A percentile compares a stretch with the other conserved stretches of the same genome.
These are phyloP conservation scores for Drosophila barbarae DNA, from an alignment of 2,888 invertebrate species.

Conservation along the genomic window DNA sequence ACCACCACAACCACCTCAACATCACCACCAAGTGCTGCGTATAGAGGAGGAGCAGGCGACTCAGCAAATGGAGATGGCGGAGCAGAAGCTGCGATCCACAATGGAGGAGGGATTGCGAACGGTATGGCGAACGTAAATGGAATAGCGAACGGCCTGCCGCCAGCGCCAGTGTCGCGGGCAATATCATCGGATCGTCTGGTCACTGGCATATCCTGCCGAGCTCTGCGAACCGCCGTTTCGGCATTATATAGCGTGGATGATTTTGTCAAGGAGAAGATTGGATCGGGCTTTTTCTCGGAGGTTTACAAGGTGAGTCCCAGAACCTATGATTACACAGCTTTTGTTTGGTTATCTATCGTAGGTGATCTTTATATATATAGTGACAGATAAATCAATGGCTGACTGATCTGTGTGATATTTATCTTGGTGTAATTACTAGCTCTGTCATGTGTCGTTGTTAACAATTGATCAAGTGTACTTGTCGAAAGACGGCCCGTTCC, in stretches of 20 bases:
- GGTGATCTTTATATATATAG: background rate
- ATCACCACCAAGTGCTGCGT: constrained; percentile 6
- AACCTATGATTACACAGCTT: background rate
- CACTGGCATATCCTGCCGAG: constrained; percentile 91
- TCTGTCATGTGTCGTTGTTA: constrained; percentile 16
- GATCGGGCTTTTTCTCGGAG: constrained; percentile 97
- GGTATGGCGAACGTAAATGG: background rate
- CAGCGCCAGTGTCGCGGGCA: constrained; percentile 74
- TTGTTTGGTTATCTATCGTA: background rate
- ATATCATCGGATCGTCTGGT: constrained; percentile 81
- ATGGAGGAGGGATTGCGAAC: constrained; percentile 17
- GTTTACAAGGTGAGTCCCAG: constrained; percentile 92
- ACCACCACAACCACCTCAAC: constrained; percentile 9
- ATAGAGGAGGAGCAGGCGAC: constrained; percentile 9
- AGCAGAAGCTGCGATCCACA: constrained; percentile 8
- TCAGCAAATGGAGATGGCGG: constrained; percentile 19
- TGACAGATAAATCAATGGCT: background rate
- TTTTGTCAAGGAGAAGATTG: constrained; percentile 95
- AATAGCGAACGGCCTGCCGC: constrained; percentile 27
- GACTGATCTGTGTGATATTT: background rate
- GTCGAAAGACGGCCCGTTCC: constrained; percentile 23
- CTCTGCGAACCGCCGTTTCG: constrained; percentile 93
- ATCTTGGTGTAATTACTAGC: background rate
- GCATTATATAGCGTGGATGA: constrained; percentile 95
- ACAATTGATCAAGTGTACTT: constrained; percentile 22